Percentiles rank a stretch among this genome's conserved stretches.
These are phyloP conservation scores for Mamestra configurata DNA, from an alignment of 1,140 invertebrate species.

Conservation along the genomic window DNA sequence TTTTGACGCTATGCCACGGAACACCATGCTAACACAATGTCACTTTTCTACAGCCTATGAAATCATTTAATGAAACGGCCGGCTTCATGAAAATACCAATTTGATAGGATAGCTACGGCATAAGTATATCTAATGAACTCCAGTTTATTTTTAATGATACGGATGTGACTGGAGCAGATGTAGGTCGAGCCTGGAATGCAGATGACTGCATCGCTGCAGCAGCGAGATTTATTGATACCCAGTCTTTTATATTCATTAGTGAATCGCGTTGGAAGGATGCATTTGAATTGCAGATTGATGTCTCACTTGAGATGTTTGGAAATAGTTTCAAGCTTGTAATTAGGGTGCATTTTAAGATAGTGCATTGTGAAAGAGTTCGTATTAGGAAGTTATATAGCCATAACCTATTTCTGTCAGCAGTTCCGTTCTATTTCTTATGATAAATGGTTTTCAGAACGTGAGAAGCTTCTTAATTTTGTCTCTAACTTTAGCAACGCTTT, in stretches of 20 bases:
- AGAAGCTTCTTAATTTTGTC: background rate
- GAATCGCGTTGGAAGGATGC: conserved; percentile 13
- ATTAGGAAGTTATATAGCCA: background rate
- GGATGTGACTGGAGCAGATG: conserved; percentile 61
- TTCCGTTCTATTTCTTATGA: too few relatives aligned
- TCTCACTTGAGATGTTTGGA: conserved; percentile 9
- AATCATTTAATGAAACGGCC: too few relatives aligned
- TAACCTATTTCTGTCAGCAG: background rate
- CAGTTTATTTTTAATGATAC: conserved; percentile 64
- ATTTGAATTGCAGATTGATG: conserved; percentile 21
- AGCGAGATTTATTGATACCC: conserved; percentile 22
- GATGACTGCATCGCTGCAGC: conserved; percentile 49
- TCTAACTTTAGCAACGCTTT: background rate
- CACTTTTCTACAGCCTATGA: too few relatives aligned
- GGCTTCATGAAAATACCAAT: too few relatives aligned
- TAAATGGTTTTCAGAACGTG: too few relatives aligned
- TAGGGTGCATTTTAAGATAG: background rate
- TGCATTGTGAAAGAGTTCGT: too few relatives aligned
- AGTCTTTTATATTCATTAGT: conserved; percentile 9
- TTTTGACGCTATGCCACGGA: too few relatives aligned
- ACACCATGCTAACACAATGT: too few relatives aligned
- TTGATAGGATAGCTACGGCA: too few relatives aligned
- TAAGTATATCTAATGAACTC: conserved; percentile 24
- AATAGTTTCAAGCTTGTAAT: background rate
- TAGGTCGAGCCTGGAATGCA: conserved; percentile 62